Evolutionary conservation across 2,797 vertebrate species (phyloP).

Genomic region (Sebastes matsubarae): DNA sequence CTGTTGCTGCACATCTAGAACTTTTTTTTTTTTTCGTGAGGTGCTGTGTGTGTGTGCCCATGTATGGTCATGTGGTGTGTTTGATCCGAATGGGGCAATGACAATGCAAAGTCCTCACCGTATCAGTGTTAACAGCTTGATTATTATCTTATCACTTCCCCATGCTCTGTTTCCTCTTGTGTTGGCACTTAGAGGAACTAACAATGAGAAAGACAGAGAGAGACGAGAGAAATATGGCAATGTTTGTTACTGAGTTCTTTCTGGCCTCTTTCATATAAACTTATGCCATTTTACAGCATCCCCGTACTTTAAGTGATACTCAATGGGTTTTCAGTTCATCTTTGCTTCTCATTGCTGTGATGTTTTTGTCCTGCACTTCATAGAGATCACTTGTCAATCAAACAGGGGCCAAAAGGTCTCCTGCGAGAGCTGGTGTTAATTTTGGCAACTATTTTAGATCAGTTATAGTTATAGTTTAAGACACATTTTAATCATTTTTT

Average conservation of each 20-base stretch:
- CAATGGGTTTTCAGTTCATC: not conserved
- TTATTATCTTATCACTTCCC: constrained; percentile 23
- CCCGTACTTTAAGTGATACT: not conserved
- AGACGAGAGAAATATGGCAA: not conserved
- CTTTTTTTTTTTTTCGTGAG: too few species aligned
- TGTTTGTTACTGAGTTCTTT: not conserved
- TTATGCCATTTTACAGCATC: not conserved
- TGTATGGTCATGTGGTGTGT: not conserved
- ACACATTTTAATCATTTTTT: too few species aligned
- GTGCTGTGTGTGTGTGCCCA: not conserved
- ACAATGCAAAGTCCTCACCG: not conserved
- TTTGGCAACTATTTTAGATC: too few species aligned
- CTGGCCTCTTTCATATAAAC: not conserved
- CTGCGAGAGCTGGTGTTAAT: not conserved
- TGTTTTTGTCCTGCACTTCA: not conserved
- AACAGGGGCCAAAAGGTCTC: not conserved
- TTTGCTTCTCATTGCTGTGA: not conserved
- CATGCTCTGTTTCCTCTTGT: constrained; percentile 7
- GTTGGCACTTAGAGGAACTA: not conserved
- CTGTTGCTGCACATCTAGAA: not conserved
- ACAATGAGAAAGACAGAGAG: not conserved
- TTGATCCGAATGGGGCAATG: not conserved
- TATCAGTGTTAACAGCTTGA: constrained; percentile 41
- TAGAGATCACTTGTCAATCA: not conserved
- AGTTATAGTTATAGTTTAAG: too few species aligned